These are phyloP conservation scores for Leptinotarsa texana DNA, from an alignment of 1,140 invertebrate species.

Conservation along the genomic window DNA sequence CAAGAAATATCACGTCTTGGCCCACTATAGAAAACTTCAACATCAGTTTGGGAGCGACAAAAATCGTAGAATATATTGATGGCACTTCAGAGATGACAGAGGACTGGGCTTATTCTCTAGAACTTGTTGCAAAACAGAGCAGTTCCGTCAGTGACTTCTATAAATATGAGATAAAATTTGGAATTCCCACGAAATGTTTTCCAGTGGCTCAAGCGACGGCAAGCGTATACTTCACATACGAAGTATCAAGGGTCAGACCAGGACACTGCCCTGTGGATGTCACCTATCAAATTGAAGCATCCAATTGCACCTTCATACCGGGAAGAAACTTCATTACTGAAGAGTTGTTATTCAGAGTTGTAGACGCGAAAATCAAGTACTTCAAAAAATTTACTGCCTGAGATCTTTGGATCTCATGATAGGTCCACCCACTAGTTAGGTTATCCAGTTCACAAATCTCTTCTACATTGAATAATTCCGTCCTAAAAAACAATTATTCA, in stretches of 20 bases:
- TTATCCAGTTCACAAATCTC: too few species aligned
- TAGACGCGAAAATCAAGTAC: constrained; percentile 35
- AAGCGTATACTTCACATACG: constrained; percentile 34
- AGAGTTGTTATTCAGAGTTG: constrained; percentile 32
- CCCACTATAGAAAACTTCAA: constrained; percentile 30
- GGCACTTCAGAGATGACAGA: constrained; percentile 27
- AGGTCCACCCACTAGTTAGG: too few species aligned
- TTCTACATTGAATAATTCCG: too few species aligned
- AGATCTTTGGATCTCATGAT: not conserved
- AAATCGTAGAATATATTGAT: constrained; percentile 32
- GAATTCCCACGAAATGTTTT: constrained; percentile 20
- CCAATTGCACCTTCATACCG: constrained; percentile 19
- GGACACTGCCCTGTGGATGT: constrained; percentile 27
- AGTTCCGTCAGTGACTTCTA: constrained; percentile 21
- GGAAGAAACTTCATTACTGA: constrained; percentile 28
- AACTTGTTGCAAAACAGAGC: constrained; percentile 23
- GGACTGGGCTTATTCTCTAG: constrained; percentile 35
- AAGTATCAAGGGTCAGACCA: constrained; percentile 30
- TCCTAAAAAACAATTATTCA: too few species aligned
- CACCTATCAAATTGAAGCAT: constrained; percentile 32
- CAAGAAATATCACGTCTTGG: constrained; percentile 18
- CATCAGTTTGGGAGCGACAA: constrained; percentile 24
- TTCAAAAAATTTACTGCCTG: constrained; percentile 35
- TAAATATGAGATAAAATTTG: constrained; percentile 31
- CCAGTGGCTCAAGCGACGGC: constrained; percentile 37